These are phyloP conservation scores for Cheiracanthium punctorium DNA, from an alignment of 2,888 invertebrate genomes.

Conservation along the genomic window DNA sequence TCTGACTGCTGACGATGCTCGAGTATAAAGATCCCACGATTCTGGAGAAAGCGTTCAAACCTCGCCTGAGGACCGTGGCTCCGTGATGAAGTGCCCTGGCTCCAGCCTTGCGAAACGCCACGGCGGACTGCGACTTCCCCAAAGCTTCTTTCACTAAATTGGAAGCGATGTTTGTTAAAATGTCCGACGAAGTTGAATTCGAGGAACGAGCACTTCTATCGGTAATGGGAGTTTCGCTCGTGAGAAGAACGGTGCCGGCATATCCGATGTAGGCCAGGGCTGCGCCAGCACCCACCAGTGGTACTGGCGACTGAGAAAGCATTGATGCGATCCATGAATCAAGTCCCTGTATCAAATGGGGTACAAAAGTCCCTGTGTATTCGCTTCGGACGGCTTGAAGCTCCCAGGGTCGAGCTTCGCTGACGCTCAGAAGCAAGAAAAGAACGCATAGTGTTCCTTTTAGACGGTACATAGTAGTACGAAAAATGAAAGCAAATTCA, in stretches of 20 bases:
- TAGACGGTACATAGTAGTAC: too few species aligned
- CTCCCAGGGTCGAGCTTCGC: background rate
- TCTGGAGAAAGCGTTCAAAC: background rate
- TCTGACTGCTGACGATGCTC: background rate
- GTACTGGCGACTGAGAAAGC: background rate
- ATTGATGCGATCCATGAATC: background rate
- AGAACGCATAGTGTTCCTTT: too few species aligned
- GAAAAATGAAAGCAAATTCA: too few species aligned
- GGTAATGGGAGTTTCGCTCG: background rate
- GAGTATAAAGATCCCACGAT: background rate
- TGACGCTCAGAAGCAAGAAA: background rate
- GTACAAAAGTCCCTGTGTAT: background rate
- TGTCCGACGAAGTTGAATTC: background rate
- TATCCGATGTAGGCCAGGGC: background rate
- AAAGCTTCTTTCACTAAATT: conserved; percentile 40
- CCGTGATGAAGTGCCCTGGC: conserved; percentile 25
- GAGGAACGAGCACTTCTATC: too few species aligned
- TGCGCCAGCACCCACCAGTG: background rate
- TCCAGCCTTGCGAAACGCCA: conserved; percentile 35
- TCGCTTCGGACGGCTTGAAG: background rate
- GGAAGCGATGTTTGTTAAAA: background rate
- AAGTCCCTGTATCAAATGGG: background rate
- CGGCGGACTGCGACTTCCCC: conserved; percentile 38
- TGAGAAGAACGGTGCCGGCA: background rate
- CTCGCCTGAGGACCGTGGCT: background rate